Evolutionary conservation across 2,113 vertebrate genomes (phyloP), one percentile per base, ranked within the genome.

Genomic region (Cyanistes caeruleus): DNA sequence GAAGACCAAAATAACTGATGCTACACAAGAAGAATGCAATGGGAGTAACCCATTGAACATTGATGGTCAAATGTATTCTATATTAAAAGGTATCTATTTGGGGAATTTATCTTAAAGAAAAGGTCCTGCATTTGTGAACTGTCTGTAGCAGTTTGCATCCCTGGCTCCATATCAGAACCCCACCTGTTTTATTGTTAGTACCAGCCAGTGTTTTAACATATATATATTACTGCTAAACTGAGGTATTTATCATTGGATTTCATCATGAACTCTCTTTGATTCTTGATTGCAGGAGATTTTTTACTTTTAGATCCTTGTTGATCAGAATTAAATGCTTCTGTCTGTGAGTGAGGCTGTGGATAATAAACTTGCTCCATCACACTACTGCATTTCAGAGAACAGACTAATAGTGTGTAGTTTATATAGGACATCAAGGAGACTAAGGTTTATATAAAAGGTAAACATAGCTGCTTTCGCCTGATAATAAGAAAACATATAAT

Each of bases 401-500:
- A 28, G 35, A 28, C 46, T 82, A 4, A 35, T n/a, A 65, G 3
- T 48, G 9, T 56, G 15, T 21, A 43, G n/a, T 64, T 68, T 72
- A 33, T 39, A 63, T 20, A 33, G 35, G 28, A 89, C 77, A 89
- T 59, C 7, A 67, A 74, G n/a, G 33, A 70, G 10, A 76, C 46
- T 35, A 48, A 60, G 22, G 13, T 22, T 35, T 65, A 39, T 35
- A 56, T 72, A 84, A 91, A 59, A 92, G n/a, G 30, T 76, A 58
- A 80, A 65, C 33, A 11, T 62, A 68, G 62, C 7, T 35, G 10
- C n/a, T 72, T 78, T 81, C 1, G 1, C 30, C 39, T 83, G 12
- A 68, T 60, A 70, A 91, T 82, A 95, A 90, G 84, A 89, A 97
- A 95, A 58, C 9, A 25, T 39, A 23, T 53, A 62, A 94, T 79